Percentiles rank a stretch among this genome's conserved stretches.
Conservation (phyloP, 2,797 vertebrate genomes). For the Trachops cirrhosus region DNA sequence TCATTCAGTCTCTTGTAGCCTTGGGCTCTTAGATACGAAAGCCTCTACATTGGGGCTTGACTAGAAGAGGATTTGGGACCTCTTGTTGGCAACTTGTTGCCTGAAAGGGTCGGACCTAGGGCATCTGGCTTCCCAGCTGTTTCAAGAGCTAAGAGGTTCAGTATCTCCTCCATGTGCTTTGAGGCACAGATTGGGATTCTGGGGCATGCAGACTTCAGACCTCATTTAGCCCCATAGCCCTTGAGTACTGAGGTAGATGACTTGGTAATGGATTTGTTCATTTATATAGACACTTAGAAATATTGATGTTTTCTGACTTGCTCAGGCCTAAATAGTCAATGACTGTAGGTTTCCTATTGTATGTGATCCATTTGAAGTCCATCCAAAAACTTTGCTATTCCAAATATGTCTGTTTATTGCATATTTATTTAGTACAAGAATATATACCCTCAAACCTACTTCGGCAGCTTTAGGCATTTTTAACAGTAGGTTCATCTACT, state of each 20-base stretch:
- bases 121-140: neutral
- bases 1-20: neutral
- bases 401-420: neutral
- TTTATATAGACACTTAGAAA: neutral
- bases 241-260: neutral
- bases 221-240: neutral
- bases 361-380: neutral
- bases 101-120: neutral
- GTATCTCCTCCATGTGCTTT: neutral
- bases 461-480: neutral
- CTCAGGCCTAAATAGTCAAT: neutral
- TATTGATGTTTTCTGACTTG: conserved; percentile 8
- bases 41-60: neutral
- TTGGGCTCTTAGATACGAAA: neutral
- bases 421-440: neutral
- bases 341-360: neutral
- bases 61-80: neutral
- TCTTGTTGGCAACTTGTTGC: neutral
- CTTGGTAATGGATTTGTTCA: neutral
- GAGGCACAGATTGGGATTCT: neutral
- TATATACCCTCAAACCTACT: neutral
- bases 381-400: conserved; percentile 10
- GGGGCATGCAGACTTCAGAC: neutral
- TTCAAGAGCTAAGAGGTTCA: neutral
- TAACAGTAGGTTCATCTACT: neutral